These are phyloP conservation scores for Penaeus chinensis DNA, from an alignment of 1,140 invertebrate species.

Conservation along the genomic window DNA sequence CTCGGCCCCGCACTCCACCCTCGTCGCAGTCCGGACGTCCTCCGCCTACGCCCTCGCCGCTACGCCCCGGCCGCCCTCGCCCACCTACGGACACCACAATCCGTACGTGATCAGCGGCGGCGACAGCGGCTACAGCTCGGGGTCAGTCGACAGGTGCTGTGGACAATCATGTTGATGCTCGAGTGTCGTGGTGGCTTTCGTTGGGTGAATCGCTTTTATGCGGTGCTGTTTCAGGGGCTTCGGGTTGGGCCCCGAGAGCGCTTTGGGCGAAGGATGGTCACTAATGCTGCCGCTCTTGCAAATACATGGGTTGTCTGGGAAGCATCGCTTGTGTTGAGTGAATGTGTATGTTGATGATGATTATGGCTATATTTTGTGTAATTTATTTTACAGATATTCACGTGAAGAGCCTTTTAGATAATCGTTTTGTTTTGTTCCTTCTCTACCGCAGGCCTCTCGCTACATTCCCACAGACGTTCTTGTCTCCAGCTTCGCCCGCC, in stretches of 20 bases:
- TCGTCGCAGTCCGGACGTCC: conserved; percentile 45
- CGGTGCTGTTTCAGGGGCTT: too few relatives aligned
- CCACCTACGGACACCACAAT: conserved; percentile 11
- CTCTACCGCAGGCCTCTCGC: conserved; percentile 30
- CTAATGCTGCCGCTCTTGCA: too few relatives aligned
- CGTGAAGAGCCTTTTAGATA: too few relatives aligned
- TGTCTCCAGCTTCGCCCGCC: conserved; percentile 47
- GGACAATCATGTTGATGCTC: background rate
- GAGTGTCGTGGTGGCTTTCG: too few relatives aligned
- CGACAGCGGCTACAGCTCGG: conserved; percentile 36
- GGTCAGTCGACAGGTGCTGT: conserved; percentile 8
- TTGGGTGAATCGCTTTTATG: too few relatives aligned
- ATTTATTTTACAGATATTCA: too few relatives aligned
- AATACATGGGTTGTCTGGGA: too few relatives aligned
- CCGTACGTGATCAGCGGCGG: conserved; percentile 46
- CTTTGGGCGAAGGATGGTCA: too few relatives aligned
- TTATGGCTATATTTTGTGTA: too few relatives aligned
- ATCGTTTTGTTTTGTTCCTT: background rate
- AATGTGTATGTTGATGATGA: too few relatives aligned
- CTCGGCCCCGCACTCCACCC: conserved; percentile 41
- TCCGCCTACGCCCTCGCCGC: conserved; percentile 26
- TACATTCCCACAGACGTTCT: conserved; percentile 49
- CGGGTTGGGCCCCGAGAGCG: too few relatives aligned
- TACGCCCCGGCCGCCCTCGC: conserved; percentile 33
- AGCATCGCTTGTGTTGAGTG: too few relatives aligned